A percentile compares a stretch with the other conserved stretches of the same genome.
Evolutionary conservation across 2,888 invertebrate species (phyloP).

Genomic region (Phalera bucephala): DNA sequence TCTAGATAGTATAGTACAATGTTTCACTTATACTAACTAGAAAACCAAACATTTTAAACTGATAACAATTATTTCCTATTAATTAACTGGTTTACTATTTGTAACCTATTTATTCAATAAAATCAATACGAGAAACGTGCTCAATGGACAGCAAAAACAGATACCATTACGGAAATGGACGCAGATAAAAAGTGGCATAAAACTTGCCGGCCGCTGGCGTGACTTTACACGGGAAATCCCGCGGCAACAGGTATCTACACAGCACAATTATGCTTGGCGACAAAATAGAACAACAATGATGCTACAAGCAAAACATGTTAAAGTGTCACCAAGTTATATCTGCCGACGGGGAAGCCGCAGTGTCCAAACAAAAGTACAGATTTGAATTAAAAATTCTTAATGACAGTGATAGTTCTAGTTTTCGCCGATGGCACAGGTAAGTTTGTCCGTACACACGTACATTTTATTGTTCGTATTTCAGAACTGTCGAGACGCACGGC

Average conservation of each 20-base stretch:
- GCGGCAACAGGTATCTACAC: constrained; percentile 47
- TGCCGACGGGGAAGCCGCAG: neutral
- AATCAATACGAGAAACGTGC: neutral
- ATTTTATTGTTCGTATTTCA: constrained; percentile 69
- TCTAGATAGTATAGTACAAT: neutral
- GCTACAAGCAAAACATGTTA: constrained; percentile 69
- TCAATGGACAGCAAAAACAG: constrained; percentile 7
- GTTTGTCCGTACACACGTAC: constrained; percentile 30
- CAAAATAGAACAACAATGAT: constrained; percentile 63
- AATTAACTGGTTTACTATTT: no score
- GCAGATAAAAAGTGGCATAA: constrained; percentile 9
- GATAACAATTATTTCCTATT: no score
- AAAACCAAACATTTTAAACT: no score
- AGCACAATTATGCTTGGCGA: constrained; percentile 59
- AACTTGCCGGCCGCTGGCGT: constrained; percentile 13
- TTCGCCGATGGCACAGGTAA: neutral
- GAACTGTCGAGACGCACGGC: constrained; percentile 66
- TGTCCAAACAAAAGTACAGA: neutral
- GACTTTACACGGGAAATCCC: constrained; percentile 18
- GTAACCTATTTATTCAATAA: no score
- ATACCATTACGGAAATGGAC: constrained; percentile 10
- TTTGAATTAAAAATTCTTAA: neutral
- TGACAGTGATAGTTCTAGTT: neutral
- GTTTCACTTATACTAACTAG: no score
- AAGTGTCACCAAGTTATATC: neutral